Percentiles rank a stretch among this genome's conserved stretches.
These are phyloP conservation scores for Oreochromis mossambicus DNA, from an alignment of 2,797 vertebrate species.

Conservation along the genomic window DNA sequence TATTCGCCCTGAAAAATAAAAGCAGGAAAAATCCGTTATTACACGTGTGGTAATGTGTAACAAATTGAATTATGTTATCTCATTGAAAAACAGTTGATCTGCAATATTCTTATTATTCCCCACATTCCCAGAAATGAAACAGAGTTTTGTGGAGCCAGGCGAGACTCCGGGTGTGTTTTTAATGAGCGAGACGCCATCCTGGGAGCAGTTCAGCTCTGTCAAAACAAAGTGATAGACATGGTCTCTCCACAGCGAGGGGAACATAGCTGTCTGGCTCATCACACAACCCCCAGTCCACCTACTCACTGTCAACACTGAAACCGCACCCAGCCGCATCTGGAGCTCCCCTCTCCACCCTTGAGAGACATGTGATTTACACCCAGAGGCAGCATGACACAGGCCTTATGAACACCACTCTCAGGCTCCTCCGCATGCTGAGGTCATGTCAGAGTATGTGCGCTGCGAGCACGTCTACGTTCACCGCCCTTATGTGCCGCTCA, in stretches of 20 bases:
- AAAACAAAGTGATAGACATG: slow-evolving; percentile 45
- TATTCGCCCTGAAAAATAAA: slow-evolving; percentile 83
- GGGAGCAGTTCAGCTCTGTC: slow-evolving; percentile 34
- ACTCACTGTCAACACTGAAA: slow-evolving; percentile 14
- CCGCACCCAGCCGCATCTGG: slow-evolving; percentile 47
- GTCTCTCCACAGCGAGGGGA: background rate
- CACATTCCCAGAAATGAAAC: slow-evolving; percentile 28
- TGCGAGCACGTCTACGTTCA: background rate
- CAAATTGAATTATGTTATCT: background rate
- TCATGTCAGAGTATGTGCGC: background rate
- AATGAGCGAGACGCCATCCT: slow-evolving; percentile 25
- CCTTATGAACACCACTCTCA: background rate
- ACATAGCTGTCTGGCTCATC: background rate
- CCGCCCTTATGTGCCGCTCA: background rate
- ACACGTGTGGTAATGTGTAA: background rate
- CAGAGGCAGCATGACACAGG: slow-evolving; percentile 3
- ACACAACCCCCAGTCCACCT: background rate
- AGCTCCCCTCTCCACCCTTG: background rate
- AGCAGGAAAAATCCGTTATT: slow-evolving; percentile 1
- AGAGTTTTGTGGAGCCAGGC: background rate
- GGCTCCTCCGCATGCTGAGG: background rate
- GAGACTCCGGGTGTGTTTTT: background rate
- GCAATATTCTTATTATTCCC: slow-evolving; percentile 24
- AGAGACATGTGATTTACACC: slow-evolving; percentile 31
- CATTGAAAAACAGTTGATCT: background rate